Percentiles rank a stretch among this genome's conserved stretches.
phyloP scores from a whole-genome alignment of 2,888 invertebrate species.

The Orthosia gracilis region DNA sequence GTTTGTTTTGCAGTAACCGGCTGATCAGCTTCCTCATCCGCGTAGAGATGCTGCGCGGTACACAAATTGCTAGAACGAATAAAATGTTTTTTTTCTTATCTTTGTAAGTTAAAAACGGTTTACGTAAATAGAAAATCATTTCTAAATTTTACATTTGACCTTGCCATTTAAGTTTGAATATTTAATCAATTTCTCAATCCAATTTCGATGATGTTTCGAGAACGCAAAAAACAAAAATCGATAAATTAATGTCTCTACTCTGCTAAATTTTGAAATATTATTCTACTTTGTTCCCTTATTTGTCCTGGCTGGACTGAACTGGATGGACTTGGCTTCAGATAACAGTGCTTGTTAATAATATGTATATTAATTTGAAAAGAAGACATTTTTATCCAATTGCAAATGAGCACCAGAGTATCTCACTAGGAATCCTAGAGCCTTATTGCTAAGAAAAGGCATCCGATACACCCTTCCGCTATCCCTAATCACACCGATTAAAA shows the following conservation, averaged over 20 bases:
- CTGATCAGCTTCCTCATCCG: slow-evolving; percentile 62
- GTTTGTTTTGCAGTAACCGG: slow-evolving; percentile 62
- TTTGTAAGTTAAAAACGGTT: not conserved
- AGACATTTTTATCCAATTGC: not conserved
- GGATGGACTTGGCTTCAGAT: too few species aligned
- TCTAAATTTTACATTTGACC: not conserved
- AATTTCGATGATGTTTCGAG: not conserved
- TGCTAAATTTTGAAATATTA: not conserved
- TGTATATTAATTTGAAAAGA: not conserved
- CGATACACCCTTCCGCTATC: not conserved
- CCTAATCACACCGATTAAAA: not conserved
- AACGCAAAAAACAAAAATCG: not conserved
- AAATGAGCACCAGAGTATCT: not conserved
- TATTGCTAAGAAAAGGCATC: not conserved
- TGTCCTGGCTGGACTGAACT: too few species aligned
- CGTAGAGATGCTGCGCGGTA: slow-evolving; percentile 47
- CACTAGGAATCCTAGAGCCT: not conserved
- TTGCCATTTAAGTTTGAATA: not conserved
- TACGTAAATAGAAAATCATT: not conserved
- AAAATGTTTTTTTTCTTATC: not conserved
- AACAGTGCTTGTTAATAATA: not conserved
- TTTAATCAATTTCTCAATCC: not conserved
- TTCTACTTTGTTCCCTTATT: not conserved
- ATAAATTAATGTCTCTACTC: not conserved
- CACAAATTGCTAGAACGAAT: slow-evolving; percentile 33